Base-by-base conservation (phyloP, 2,113 vertebrate genomes). In the Campylomormyrus numenius region DNA sequence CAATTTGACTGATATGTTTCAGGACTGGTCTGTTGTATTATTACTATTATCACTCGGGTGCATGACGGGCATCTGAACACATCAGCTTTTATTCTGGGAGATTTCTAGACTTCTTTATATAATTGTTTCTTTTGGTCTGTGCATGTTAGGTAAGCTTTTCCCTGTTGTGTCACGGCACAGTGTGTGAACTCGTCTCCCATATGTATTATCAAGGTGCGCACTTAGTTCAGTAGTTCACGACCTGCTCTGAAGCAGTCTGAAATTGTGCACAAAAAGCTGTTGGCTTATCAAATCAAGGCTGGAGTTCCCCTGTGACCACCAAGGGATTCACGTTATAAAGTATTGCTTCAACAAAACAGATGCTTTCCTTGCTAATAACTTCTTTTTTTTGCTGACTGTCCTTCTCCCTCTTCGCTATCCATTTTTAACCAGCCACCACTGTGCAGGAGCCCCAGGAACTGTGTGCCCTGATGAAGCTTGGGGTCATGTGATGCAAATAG, bases 401-500 rank as follows among this genome's bases (percentile, higher is more conserved):
- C 3, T 88, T 53, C 45, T 48, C 49, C 49, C 27, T 19, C 11
- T 86, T 53, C n/a, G 49, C 27, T 53, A 19, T 52, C 27, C 46
- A 85, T 52, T 87, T 62, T 62, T 62, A 62, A 9, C 19, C 56
- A 46, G 35, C 42, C 49, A 19, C 19, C 3, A 35, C 66, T 80
- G 21, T 77, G 13, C n/a, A n/a, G 66, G 74, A 58, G 46, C 90
- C 90, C 91, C 88, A 45, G 27, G 56, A 52, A 89, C 87, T 52
- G 35, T 45, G 49, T 58, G 24, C 74, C 56, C 89, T 92, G 89
- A 92, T 89, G 89, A 91, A 62, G 49, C 86, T 39, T 11, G 10
- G 90, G 52, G 88, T 92, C 89, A 56, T 84, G 88, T 88, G 86
- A 90, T 90, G 90, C 83, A 88, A 53, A 90, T 89, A 56, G 85